Evolutionary conservation across 2,113 vertebrate species (phyloP).

Genomic region (Embiotoca jacksoni): DNA sequence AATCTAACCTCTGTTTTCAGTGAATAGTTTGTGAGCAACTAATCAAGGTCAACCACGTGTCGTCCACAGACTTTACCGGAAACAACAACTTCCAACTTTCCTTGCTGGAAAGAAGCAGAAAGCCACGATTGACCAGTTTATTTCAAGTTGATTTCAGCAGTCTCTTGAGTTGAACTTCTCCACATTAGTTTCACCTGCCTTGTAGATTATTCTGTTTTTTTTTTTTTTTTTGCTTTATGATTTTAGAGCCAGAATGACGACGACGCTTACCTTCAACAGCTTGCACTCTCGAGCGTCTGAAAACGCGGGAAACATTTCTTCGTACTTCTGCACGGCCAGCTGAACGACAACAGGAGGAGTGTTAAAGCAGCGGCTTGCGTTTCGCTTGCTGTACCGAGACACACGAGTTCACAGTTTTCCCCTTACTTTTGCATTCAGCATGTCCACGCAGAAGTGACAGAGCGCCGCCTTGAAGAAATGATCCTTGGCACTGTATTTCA

Average conservation of each 20-base stretch:
- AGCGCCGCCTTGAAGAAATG: conserved; percentile 95
- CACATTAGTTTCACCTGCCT: neutral
- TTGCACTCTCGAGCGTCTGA: conserved; percentile 93
- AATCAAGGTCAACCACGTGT: too few species aligned
- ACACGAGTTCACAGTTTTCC: neutral
- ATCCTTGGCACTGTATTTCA: conserved; percentile 96
- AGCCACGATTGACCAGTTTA: neutral
- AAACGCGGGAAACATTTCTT: conserved; percentile 95
- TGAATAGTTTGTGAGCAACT: too few species aligned
- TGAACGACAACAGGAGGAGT: conserved; percentile 51
- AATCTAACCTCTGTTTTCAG: too few species aligned
- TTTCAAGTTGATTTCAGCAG: neutral
- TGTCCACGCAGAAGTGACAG: conserved; percentile 95
- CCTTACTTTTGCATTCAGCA: conserved; percentile 92
- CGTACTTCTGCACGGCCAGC: conserved; percentile 93
- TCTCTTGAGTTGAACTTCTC: neutral
- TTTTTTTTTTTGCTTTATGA: too few species aligned
- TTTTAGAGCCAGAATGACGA: neutral
- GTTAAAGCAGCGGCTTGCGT: neutral
- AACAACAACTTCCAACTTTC: too few species aligned
- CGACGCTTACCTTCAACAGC: conserved; percentile 87
- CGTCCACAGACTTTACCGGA: too few species aligned
- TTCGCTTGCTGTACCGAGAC: too few species aligned
- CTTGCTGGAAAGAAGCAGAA: neutral
- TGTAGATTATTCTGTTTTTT: neutral